Evolutionary conservation across 2,797 vertebrate genomes (phyloP), one percentile per base, ranked within the genome.

Genomic region (Lutjanus argentimaculatus): DNA sequence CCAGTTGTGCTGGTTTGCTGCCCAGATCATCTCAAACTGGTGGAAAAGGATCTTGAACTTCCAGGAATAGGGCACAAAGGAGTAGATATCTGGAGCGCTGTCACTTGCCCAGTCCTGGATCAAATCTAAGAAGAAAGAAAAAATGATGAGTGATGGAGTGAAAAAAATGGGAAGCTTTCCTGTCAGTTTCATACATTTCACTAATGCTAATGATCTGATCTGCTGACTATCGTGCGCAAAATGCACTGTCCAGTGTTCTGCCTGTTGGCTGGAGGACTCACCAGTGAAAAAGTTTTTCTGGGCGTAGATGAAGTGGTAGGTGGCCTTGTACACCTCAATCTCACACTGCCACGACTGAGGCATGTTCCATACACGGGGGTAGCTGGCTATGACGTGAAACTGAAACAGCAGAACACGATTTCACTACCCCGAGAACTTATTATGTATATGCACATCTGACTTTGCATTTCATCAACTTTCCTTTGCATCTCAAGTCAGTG

Each of bases 11-110:
- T 99, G 98, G 95, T 99, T 99, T 72, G 98, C 98, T 1, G 98
- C 98, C 99, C 99, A 99, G 86, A 99, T 97, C 99, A 99, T 99
- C 94, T 99, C 99, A 93, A 99, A 99, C 52, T 99, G 99, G 94
- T 99, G 97, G 91, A 99, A 99, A 92, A 99, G 97, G 49, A 99
- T 86, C 93, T 99, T 99, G 89, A 99, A 98, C 87, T 97, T 98
- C 98, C 99, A 99, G 17, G 97, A 96, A 79, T 99, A 99, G 0
- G 99, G 99, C 71, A 99, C 98, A 88, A 99, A 99, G 2, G 99
- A 99, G 94, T 98, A 99, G 78, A 99, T 97, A 88, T 99, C 99
- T 3, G 98, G 98, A 16, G 98, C 97, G 0, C 95, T 98, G 83
- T 99, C 98, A 81, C 98, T 99, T 14, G 98, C 97, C 99, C 99